Base-by-base conservation (phyloP, 2,888 invertebrate species). In the Cryptophagus acutangulus region DNA sequence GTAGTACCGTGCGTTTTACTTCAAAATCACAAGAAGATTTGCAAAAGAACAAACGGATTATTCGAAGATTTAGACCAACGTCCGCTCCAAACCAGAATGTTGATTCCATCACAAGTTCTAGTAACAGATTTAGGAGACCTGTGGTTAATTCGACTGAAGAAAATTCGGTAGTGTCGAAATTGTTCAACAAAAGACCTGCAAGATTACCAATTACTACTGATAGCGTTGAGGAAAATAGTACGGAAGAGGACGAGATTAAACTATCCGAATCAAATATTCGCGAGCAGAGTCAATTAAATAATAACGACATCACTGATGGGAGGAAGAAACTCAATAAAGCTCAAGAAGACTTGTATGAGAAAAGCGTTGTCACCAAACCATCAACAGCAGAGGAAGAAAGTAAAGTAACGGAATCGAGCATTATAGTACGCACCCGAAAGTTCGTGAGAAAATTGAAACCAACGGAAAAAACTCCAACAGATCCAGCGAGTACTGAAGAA, bases 171-270 rank as follows among this genome's bases (percentile, higher is more conserved):
- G 26, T 26, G 3, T 26, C n/a, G 3, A n/a, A n/a, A n/a, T n/a
- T n/a, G 3, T 48, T 40, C 14, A 43, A 8, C 31, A 33, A 36
- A 34, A 41, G 36, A 36, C 36, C 40, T 8, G 15, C 37, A 8
- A 14, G 43, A 33, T 25, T 47, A 17, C 45, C 43, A 8, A 45
- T 51, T 29, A 49, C 48, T 10, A 12, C 18, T 14, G 3, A 30
- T 3, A 45, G 45, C 24, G 60, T 52, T 25, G 47, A 55, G 26
- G 49, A 55, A 30, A 51, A 49, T 15, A 45, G 33, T 5, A 59
- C 63, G 48, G 69, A 69, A 49, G 67, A 61, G 17, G 70, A 70
- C 52, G 67, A 69, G 42, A 69, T 71, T 36, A 70, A 68, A 49
- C 51, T 70, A 24, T 70, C 71, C 0, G 69, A 70, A 51, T 67